These are phyloP conservation scores for Anas georgica DNA, from an alignment of 2,797 vertebrate species.

Conservation along the genomic window DNA sequence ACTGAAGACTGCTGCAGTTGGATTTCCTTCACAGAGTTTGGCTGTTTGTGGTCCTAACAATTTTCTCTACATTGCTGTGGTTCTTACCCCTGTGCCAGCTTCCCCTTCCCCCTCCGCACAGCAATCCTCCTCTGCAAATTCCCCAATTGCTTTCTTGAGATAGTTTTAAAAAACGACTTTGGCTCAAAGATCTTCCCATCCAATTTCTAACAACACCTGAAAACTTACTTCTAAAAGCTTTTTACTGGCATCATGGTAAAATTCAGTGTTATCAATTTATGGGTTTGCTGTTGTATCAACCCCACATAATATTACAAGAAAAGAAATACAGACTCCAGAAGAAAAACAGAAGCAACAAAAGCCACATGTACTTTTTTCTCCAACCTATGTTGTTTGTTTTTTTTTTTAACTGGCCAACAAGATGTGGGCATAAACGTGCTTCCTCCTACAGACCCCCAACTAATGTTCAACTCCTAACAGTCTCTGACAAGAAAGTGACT, in stretches of 20 bases:
- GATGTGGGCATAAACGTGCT: neutral
- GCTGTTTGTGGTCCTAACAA: neutral
- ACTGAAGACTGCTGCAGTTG: neutral
- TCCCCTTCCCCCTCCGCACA: neutral
- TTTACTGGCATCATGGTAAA: neutral
- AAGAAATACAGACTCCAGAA: neutral
- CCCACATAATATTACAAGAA: neutral
- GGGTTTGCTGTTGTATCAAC: neutral
- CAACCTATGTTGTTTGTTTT: neutral
- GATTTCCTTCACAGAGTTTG: neutral
- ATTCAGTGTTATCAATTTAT: neutral
- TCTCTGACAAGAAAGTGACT: neutral
- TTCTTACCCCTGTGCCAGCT: neutral
- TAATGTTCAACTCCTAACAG: neutral
- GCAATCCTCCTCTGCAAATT: neutral
- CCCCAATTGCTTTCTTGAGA: neutral
- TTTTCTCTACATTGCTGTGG: neutral
- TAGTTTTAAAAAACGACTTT: neutral
- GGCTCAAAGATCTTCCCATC: fast-evolving
- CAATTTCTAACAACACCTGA: neutral
- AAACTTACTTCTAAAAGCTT: neutral
- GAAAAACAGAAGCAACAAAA: neutral
- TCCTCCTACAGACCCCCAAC: neutral
- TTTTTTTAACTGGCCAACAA: neutral
- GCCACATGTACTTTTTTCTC: neutral